Evolutionary conservation across 2,113 vertebrate genomes (phyloP), one percentile per base, ranked within the genome.

Genomic region (Electrona antarctica): DNA sequence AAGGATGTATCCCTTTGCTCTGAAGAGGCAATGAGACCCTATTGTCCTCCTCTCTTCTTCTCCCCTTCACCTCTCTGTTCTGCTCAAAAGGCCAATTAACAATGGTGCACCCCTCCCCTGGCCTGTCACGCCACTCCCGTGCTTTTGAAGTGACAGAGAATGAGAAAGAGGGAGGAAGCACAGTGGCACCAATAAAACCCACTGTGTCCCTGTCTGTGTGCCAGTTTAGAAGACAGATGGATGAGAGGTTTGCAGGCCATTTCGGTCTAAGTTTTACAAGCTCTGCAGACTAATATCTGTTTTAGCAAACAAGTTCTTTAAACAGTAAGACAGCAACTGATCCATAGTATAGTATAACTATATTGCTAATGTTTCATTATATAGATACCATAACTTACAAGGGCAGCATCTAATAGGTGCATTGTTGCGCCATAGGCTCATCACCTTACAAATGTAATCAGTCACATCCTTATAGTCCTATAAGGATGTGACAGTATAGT

Each of bases 1-100:
- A 73, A 15, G 48, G 9, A 55, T 73, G 75, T 75, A 81, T 86
- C 85, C 74, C 74, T 87, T 85, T 86, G 67, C 74, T 78, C 61
- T 77, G 81, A 68, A 91, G 91, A 92, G 88, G 89, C 92, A 91
- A 87, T 86, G 80, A 87, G 88, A 87, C 84, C 82, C 90, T 79
- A 94, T 95, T 96, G 94, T 95, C 90, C 91, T 79, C 90, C 67
- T 48, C 90, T 91, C 89, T 86, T 94, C 91, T 91, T 45, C 76
- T 1, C 92, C 90, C 93, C 90, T 92, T 93, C 91, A 92, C 94
- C 90, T 92, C 93, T 92, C 90, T 94, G 94, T 93, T 94, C 84
- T 88, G 90, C 87, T 95, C 91, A 95, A 96, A 95, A 92, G 92
- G 91, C 92, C 92, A 94, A 95, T 94, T 93, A 94, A 95, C 94